Conservation (phyloP, 2,888 invertebrate genomes). For the Pheosia gnoma region DNA sequence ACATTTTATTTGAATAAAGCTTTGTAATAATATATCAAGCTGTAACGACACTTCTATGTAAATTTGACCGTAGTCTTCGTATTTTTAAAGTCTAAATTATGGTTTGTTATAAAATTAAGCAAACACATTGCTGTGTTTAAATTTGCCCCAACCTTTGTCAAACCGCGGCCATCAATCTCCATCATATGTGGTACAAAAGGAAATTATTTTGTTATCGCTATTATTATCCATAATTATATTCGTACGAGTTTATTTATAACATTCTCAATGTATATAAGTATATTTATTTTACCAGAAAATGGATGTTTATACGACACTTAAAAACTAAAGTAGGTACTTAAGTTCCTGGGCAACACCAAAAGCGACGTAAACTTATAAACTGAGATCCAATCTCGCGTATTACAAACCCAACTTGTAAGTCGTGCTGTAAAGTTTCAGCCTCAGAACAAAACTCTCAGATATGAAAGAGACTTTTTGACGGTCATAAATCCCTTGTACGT, state of each 20-base stretch:
- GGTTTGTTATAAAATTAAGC: neutral
- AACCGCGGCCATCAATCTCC: neutral
- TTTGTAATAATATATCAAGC: neutral
- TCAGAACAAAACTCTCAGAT: slow-evolving; percentile 17
- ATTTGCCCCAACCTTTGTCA: neutral
- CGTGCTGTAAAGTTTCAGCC: slow-evolving; percentile 13
- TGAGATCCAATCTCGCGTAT: neutral
- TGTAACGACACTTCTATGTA: neutral
- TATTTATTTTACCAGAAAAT: too few relatives aligned
- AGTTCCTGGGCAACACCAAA: neutral
- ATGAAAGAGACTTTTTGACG: slow-evolving; percentile 19
- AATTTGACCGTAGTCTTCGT: neutral
- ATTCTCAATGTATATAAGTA: too few relatives aligned
- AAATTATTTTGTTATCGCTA: neutral
- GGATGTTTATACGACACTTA: too few relatives aligned
- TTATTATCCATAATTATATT: too few relatives aligned
- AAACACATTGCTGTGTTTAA: neutral
- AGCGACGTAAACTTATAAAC: neutral
- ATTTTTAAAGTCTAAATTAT: neutral
- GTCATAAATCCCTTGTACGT: slow-evolving; percentile 18
- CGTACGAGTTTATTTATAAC: too few relatives aligned
- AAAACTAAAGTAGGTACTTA: too few relatives aligned
- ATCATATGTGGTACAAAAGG: neutral
- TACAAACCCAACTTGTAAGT: neutral
- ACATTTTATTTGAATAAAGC: neutral